phyloP scores from a whole-genome alignment of 2,888 invertebrate species.

The Trichogramma evanescens region DNA sequence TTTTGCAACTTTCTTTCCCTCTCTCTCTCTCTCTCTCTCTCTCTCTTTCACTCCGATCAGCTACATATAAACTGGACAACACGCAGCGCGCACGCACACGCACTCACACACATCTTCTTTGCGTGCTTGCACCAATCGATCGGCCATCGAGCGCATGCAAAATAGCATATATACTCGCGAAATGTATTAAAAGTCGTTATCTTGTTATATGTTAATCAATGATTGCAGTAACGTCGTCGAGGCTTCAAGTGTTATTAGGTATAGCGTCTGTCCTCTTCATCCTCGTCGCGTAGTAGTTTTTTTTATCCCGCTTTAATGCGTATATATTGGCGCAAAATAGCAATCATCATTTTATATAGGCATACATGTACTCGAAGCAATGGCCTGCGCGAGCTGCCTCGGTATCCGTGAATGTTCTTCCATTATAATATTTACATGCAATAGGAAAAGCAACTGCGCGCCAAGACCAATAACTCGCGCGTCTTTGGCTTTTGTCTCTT shows the following conservation, averaged over 20 bases:
- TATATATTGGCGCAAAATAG: too few species aligned
- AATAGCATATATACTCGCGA: neutral
- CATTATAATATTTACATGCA: constrained; percentile 17
- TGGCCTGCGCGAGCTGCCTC: too few species aligned
- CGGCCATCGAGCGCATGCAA: neutral
- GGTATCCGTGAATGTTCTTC: neutral
- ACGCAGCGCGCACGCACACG: constrained; percentile 7
- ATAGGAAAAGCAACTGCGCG: constrained; percentile 14
- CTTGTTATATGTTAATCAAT: constrained; percentile 44
- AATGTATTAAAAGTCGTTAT: constrained; percentile 31
- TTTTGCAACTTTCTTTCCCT: constrained; percentile 25
- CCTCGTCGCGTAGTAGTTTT: neutral
- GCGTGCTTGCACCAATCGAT: neutral
- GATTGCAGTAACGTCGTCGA: constrained; percentile 10
- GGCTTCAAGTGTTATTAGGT: constrained; percentile 19
- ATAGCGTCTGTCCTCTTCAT: constrained; percentile 22
- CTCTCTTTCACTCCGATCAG: constrained; percentile 10
- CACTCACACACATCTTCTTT: constrained; percentile 9
- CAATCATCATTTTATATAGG: neutral
- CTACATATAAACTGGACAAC: too few species aligned
- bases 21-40: constrained; percentile 14
- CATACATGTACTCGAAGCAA: neutral
- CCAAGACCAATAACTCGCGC: constrained; percentile 3
- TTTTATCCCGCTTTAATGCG: too few species aligned
- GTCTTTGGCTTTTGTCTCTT: constrained; percentile 2